A percentile compares a stretch with the other conserved stretches of the same genome.
These are phyloP conservation scores for Hermatobates lingyangjiaoensis DNA, from an alignment of 1,140 invertebrate genomes.

Conservation along the genomic window DNA sequence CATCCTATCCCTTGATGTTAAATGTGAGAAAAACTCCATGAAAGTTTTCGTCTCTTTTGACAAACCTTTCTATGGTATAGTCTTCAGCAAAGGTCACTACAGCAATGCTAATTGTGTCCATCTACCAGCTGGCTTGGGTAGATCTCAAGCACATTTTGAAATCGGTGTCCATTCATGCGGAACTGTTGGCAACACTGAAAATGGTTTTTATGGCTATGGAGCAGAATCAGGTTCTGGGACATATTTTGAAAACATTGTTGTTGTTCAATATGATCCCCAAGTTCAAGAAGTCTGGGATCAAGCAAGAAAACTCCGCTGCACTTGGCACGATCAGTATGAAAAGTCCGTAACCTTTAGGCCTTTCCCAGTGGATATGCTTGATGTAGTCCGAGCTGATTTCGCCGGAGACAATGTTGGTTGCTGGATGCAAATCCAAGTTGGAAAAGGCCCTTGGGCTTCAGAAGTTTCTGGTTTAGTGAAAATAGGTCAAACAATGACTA, in stretches of 20 bases:
- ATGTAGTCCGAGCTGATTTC: constrained; percentile 85
- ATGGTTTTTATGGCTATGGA: constrained; percentile 43
- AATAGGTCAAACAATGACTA: constrained; percentile 90
- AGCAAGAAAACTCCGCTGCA: constrained; percentile 67
- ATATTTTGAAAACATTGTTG: constrained; percentile 87
- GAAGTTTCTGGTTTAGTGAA: constrained; percentile 88
- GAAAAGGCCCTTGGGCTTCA: constrained; percentile 84
- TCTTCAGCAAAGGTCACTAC: constrained; percentile 69
- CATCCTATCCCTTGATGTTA: constrained; percentile 79
- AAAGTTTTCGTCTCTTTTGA: constrained; percentile 86
- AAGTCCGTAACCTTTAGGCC: constrained; percentile 84
- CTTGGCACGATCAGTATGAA: constrained; percentile 90
- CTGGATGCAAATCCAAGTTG: constrained; percentile 92
- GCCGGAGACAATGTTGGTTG: constrained; percentile 85
- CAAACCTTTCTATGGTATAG: constrained; percentile 85
- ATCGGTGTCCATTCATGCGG: constrained; percentile 81
- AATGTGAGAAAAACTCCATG: constrained; percentile 91
- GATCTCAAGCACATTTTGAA: constrained; percentile 75
- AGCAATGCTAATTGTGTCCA: constrained; percentile 81
- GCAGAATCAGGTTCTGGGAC: constrained; percentile 69
- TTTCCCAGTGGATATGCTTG: constrained; percentile 85
- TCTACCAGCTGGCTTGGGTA: constrained; percentile 70
- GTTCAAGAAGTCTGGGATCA: constrained; percentile 60
- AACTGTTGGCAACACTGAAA: constrained; percentile 71
- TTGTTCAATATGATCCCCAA: constrained; percentile 85